A percentile compares a stretch with the other conserved stretches of the same genome.
These are phyloP conservation scores for Spongilla lacustris DNA, from an alignment of 37 sponge, comb jelly and placozoan genomes.

Conservation along the genomic window DNA sequence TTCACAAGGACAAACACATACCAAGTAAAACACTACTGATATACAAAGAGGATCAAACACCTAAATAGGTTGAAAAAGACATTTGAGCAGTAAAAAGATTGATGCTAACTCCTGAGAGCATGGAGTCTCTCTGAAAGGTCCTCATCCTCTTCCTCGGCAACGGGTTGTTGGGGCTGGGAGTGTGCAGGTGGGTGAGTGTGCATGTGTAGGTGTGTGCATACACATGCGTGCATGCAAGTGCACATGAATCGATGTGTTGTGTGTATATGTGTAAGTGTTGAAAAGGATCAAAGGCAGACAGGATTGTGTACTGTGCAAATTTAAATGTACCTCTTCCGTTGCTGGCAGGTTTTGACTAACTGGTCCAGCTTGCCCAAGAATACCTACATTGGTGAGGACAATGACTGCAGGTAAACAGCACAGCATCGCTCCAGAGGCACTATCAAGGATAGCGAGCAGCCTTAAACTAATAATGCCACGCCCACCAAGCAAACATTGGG, in stretches of 20 bases:
- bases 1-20: too few relatives aligned
- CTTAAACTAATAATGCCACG: too few relatives aligned
- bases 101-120: conserved; percentile 37
- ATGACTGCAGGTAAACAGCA: background rate
- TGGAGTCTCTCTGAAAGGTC: conserved; percentile 51
- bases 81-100: background rate
- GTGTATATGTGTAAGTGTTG: too few relatives aligned
- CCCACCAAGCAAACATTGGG: too few relatives aligned
- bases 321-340: background rate
- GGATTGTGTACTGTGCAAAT: background rate
- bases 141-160: conserved; percentile 25
- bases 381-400: conserved; percentile 19
- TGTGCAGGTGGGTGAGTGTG: background rate
- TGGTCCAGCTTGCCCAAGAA: conserved; percentile 46
- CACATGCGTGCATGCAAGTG: background rate
- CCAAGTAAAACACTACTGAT: background rate
- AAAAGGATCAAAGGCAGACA: background rate
- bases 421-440: too few relatives aligned
- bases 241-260: too few relatives aligned
- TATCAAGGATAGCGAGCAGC: too few relatives aligned
- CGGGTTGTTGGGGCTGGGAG: background rate
- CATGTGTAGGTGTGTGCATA: background rate
- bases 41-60: background rate
- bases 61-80: background rate
- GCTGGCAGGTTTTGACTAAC: conserved; percentile 15